Evolutionary conservation across 2,797 vertebrate species (phyloP).

Genomic region (Oreortyx pictus): DNA sequence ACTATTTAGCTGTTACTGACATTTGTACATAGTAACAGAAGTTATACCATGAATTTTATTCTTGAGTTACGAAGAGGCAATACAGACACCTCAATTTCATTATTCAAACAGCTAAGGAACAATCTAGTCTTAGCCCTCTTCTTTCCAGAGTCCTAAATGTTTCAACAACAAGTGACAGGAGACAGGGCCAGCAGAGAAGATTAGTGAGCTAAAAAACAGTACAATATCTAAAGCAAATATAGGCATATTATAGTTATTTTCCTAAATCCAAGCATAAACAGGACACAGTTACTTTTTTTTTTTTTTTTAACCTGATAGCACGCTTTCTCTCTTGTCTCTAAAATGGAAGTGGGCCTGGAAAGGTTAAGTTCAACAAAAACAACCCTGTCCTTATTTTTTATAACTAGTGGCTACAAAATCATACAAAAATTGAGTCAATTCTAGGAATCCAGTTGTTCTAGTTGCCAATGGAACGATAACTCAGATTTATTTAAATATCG

Average conservation of each 20-base stretch:
- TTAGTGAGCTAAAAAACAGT: not conserved
- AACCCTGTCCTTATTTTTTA: not conserved
- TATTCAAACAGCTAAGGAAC: slow-evolving; percentile 14
- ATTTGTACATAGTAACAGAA: not conserved
- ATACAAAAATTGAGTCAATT: not conserved
- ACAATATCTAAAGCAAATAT: not conserved
- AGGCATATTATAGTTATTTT: not conserved
- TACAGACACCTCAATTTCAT: not conserved
- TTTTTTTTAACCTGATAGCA: not conserved
- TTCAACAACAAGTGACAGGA: slow-evolving; percentile 18
- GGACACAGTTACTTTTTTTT: not conserved
- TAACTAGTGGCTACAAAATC: no score
- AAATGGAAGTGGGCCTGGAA: not conserved
- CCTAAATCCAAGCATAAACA: slow-evolving; percentile 5
- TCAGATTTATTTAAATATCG: not conserved
- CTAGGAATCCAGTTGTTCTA: not conserved
- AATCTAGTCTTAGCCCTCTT: not conserved
- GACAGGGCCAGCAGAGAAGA: not conserved
- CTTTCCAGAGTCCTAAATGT: not conserved
- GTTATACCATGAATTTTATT: not conserved
- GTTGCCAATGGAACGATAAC: not conserved
- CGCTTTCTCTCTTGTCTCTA: not conserved
- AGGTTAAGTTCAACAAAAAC: not conserved
- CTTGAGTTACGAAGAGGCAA: not conserved
- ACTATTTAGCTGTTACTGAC: not conserved